These are phyloP conservation scores for Drosophila stalkeri DNA, from an alignment of 2,888 invertebrate genomes.

Conservation along the genomic window DNA sequence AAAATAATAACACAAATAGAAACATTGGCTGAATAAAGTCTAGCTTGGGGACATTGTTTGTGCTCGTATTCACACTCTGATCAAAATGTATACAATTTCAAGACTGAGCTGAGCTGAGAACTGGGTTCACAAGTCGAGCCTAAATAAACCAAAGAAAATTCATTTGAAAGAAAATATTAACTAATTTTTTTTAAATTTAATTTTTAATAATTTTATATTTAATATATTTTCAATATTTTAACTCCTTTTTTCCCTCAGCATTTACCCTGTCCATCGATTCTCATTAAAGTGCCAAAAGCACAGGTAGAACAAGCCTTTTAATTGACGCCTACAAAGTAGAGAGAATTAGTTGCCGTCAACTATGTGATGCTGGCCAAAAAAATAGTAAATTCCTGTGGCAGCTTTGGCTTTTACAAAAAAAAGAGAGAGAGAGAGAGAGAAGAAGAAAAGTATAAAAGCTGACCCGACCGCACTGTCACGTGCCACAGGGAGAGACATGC, in stretches of 20 bases:
- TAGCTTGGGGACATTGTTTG: conserved; percentile 1
- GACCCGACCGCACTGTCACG: conserved; percentile 49
- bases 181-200: background rate
- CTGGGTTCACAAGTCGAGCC: background rate
- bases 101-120: background rate
- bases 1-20: conserved; percentile 5
- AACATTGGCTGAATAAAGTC: conserved; percentile 15
- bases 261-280: background rate
- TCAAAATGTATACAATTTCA: background rate
- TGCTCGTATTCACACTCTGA: background rate
- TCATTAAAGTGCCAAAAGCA: background rate
- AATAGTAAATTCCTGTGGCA: background rate
- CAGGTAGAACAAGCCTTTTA: background rate
- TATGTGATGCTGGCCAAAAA: conserved; percentile 11
- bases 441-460: background rate
- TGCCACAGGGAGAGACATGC: conserved; percentile 36
- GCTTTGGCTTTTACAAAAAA: background rate
- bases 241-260: background rate
- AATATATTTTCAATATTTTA: background rate
- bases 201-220: background rate
- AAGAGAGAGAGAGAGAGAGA: background rate
- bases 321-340: conserved; percentile 1
- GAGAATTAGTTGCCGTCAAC: background rate
- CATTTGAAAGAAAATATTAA: background rate
- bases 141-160: background rate